phyloP scores from a whole-genome alignment of 1,140 invertebrate genomes.

The Drosophila micromelanica region DNA sequence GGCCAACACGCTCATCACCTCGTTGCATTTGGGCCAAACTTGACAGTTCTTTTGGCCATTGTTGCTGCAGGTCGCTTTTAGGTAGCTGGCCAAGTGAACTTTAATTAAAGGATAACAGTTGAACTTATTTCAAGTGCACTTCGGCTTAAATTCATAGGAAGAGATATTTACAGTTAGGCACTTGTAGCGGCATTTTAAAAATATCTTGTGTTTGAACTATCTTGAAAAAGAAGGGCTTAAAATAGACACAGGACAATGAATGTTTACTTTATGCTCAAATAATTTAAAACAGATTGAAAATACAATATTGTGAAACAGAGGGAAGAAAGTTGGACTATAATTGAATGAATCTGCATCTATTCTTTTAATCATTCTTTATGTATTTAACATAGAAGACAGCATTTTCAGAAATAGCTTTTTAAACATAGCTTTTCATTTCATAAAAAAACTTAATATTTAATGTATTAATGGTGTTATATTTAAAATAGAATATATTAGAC shows the following conservation, averaged over 20 bases:
- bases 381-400: no score
- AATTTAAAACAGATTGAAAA: background rate
- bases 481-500: no score
- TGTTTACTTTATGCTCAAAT: conserved; percentile 17
- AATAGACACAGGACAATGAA: background rate
- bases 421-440: no score
- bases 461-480: no score
- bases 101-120: conserved; percentile 65
- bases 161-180: conserved; percentile 7
- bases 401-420: no score
- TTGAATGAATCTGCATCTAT: no score
- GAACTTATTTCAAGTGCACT: conserved; percentile 19
- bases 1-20: conserved; percentile 24
- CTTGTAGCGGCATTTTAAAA: conserved; percentile 12
- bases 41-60: conserved; percentile 24
- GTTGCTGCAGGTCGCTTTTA: conserved; percentile 2
- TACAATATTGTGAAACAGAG: background rate
- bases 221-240: background rate
- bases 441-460: no score
- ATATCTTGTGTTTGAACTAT: conserved; percentile 19
- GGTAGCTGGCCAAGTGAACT: conserved; percentile 43
- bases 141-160: conserved; percentile 1
- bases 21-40: conserved; percentile 17
- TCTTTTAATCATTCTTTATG: no score
- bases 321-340: no score